Base-by-base conservation (phyloP, 2,797 vertebrate species). In the Sebastolobus altivelis region DNA sequence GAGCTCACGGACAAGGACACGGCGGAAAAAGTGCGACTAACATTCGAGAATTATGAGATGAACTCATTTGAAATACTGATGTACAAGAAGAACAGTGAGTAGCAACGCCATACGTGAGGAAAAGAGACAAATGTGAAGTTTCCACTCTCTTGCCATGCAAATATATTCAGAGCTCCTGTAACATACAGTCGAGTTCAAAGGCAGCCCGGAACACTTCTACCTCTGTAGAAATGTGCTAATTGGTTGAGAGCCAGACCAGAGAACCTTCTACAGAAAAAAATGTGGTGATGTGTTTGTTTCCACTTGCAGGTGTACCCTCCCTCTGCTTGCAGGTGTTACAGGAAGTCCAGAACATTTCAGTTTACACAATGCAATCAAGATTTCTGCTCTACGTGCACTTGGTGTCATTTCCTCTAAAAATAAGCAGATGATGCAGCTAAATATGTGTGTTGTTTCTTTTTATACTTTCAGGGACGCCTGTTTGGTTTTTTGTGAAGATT, bases 51-150 rank as follows among this genome's bases (percentile, higher is more conserved):
- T 94, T 99, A 99, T 81, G 98, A 99, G 94, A 99, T 99, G 97
- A 99, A 99, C 91, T 99, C 98, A 49, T 99, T 99, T 92, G 99
- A 99, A 95, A 99, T 99, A 92, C 92, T 99, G 87, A 99, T 99
- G 98, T 99, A 99, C 95, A 99, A 99, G 95, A 99, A 99, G 85
- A 99, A 99, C 95, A 95, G 99, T 99, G 95, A 99, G 99, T 99
- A 86, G 58, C n/a, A 1, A 6, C 1, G 18, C 54, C 18, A 55
- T 43, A 55, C 33, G 60, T 27, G 67, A 62, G 75, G n/a, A 33
- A 59, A 52, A 35, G 12, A 20, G 20, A 54, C 52, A 54, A 56
- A 67, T 52, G 20, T 37, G 70, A 87, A 72, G 56, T 61, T 61
- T 82, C 67, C 38, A 4, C 52, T 69, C 66, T 81, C 80, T 93